Conservation (phyloP, 2,797 vertebrate genomes). For the Fistularia commersonii region DNA sequence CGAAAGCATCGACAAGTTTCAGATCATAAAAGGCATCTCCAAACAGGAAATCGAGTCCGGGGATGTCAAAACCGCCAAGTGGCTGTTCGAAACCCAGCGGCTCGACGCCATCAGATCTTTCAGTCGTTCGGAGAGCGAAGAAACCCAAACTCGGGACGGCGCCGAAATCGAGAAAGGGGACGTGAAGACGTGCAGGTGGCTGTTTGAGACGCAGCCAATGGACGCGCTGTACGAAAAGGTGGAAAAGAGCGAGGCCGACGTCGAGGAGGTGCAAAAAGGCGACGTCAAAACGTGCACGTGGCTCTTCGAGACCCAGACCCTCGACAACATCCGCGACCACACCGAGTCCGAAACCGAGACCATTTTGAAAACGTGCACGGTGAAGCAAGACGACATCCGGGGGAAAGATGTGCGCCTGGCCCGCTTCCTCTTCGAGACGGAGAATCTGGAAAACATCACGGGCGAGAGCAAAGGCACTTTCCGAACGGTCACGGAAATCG, state of each 20-base stretch:
- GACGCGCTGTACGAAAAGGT: constrained; percentile 87
- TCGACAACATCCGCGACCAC: constrained; percentile 84
- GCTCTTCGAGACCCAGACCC: constrained; percentile 91
- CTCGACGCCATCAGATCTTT: constrained; percentile 86
- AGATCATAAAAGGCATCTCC: constrained; percentile 92
- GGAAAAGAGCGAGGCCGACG: constrained; percentile 64
- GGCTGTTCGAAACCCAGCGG: constrained; percentile 92
- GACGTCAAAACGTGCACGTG: constrained; percentile 90
- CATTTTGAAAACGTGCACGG: constrained; percentile 76
- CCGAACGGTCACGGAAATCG: constrained; percentile 78
- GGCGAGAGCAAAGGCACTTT: constrained; percentile 78
- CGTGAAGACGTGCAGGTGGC: constrained; percentile 88
- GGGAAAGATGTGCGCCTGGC: constrained; percentile 86
- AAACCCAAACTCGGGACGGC: constrained; percentile 63
- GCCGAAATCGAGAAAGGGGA: constrained; percentile 84
- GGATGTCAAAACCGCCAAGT: constrained; percentile 91
- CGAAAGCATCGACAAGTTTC: constrained; percentile 85
- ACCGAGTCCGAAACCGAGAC: constrained; percentile 75
- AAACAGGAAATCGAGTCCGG: constrained; percentile 89
- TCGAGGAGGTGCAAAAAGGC: constrained; percentile 81
- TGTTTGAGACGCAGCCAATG: constrained; percentile 94
- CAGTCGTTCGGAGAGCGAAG: constrained; percentile 74
- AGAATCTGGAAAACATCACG: constrained; percentile 86
- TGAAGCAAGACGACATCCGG: constrained; percentile 83
- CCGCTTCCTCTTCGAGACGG: constrained; percentile 89